phyloP scores from a whole-genome alignment of 1,140 invertebrate species.

The Drosophila athabasca region DNA sequence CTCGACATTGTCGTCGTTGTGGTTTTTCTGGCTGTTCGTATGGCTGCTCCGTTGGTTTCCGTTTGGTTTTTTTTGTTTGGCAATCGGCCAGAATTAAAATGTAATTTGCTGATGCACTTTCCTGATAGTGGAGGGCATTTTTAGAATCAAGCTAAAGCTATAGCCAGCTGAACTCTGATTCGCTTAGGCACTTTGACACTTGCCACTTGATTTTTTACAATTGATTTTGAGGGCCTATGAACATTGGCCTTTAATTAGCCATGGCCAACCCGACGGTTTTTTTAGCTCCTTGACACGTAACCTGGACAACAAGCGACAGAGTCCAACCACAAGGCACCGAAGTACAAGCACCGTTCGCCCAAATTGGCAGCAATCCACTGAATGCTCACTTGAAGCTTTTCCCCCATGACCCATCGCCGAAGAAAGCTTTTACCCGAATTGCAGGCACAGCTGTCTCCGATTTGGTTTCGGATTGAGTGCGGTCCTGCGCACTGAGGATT shows the following conservation, averaged over 20 bases:
- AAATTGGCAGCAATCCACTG: constrained; percentile 71
- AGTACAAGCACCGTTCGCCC: constrained; percentile 43
- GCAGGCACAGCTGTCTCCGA: constrained; percentile 23
- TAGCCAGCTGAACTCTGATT: constrained; percentile 10
- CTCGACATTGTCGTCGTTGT: constrained; percentile 53
- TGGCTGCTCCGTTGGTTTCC: constrained; percentile 19
- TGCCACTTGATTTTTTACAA: constrained; percentile 22
- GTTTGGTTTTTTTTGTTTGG: constrained; percentile 31
- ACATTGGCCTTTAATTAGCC: constrained; percentile 36
- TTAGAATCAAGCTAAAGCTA: constrained; percentile 14
- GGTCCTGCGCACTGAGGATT: constrained; percentile 71
- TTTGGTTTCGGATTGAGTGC: constrained; percentile 3
- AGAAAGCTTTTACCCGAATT: constrained; percentile 56
- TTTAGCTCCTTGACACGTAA: constrained; percentile 49
- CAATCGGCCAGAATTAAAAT: constrained; percentile 53
- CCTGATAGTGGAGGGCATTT: constrained; percentile 15
- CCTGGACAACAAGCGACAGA: constrained; percentile 5
- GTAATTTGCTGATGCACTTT: constrained; percentile 32
- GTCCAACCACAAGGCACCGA: background rate
- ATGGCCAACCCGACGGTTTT: constrained; percentile 8
- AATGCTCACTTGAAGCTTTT: constrained; percentile 73
- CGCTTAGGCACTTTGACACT: constrained; percentile 11
- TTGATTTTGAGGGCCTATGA: background rate
- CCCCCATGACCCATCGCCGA: constrained; percentile 8
- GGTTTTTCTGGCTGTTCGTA: constrained; percentile 17